Evolutionary conservation across 2,888 invertebrate genomes (phyloP), one percentile per base, ranked within the genome.

Genomic region (Pemphredon lugubris): DNA sequence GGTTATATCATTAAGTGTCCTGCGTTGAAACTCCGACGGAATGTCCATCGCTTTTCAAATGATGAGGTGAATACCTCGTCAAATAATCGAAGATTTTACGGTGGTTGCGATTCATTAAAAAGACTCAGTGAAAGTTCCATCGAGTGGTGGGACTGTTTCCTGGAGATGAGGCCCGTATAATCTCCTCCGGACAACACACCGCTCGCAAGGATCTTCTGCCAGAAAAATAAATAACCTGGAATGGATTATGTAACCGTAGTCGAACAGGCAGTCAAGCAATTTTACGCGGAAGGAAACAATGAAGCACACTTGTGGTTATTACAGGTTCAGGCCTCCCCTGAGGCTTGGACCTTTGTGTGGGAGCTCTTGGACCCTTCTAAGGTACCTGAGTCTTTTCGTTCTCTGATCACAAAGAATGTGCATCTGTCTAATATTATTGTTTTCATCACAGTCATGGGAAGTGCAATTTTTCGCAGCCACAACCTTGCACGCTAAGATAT

Each of bases 291-390:
- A 45, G 94, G 95, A 80, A 94, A 95, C 84, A 93, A 94, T 9
- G 94, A 94, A 80, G 95, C 95, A 69, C 96, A 97, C 86, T 93
- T 94, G 45, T 97, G 96, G 96, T 92, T 98, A 44, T 95, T 96
- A 37, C 92, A 94, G 77, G 96, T 96, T 9, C 97, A 98, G 90
- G 92, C 94, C 76, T 96, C 96, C 20, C 93, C 94, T 1, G 95
- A 96, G 88, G 97, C 98, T 26, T 98, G 98, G 98, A 94, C 94
- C 81, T 97, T 97, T 89, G 94, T 96, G 4, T 98, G 98, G 97
- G 94, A 96, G 73, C 92, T 98, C 23, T 92, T 98, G 80, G 93
- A 94, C 86, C 93, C 95, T 6, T 93, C 93, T 79, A 96, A 96
- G 92, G 97, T 97, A 91, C 83, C 4, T 1, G n/a, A n/a, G 4